Conservation (phyloP, 2,888 invertebrate genomes). For the Stenolophus ochropezus region DNA sequence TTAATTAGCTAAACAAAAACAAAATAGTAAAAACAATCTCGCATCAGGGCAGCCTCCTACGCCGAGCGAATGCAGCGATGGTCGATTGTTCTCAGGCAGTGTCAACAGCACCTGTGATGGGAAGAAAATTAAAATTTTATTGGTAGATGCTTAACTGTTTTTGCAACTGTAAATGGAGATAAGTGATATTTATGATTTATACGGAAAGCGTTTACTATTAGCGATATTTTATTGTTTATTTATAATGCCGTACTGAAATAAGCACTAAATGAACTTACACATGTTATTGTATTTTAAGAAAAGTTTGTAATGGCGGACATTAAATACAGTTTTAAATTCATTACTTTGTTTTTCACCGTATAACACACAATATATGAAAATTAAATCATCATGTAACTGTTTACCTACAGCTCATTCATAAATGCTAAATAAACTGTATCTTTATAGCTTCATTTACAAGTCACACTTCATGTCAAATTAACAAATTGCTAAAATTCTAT, state of each 20-base stretch:
- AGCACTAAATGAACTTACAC: neutral
- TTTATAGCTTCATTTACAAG: too few relatives aligned
- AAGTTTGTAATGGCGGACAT: too few relatives aligned
- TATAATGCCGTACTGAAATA: neutral
- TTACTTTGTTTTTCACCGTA: too few relatives aligned
- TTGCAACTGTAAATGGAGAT: constrained; percentile 9
- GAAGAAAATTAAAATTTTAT: constrained; percentile 2
- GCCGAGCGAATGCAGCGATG: neutral
- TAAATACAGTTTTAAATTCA: too few relatives aligned
- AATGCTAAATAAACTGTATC: too few relatives aligned
- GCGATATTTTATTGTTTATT: constrained; percentile 13
- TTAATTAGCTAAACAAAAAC: constrained; percentile 19
- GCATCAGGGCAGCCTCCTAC: neutral
- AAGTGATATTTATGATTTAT: constrained; percentile 10
- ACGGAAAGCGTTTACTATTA: neutral
- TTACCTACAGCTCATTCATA: too few relatives aligned
- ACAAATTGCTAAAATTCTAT: too few relatives aligned
- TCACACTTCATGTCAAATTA: too few relatives aligned
- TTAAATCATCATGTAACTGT: too few relatives aligned
- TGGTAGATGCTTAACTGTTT: neutral
- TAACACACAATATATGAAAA: too few relatives aligned
- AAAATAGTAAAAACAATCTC: constrained; percentile 18
- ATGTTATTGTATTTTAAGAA: neutral
- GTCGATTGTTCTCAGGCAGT: constrained; percentile 3
- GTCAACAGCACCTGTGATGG: constrained; percentile 4